Base-by-base conservation (phyloP, 2,888 invertebrate species). In the Archips xylosteana region DNA sequence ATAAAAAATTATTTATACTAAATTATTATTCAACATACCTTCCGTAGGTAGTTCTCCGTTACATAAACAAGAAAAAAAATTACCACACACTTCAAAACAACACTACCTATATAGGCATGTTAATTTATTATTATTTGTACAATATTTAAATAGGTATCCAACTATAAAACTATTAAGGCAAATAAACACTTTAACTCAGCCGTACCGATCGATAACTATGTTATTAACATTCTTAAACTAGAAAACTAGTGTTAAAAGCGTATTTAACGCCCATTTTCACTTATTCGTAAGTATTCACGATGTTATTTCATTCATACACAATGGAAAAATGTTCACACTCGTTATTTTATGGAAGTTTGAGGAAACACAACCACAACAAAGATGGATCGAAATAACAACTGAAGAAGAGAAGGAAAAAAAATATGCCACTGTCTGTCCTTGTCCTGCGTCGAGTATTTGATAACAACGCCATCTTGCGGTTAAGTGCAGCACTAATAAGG, bases 291-390 rank as follows among this genome's bases (percentile, higher is more conserved):
- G 15, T 8, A 47, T 34, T 32, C 34, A 13, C 5, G 23, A n/a
- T 34, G n/a, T 34, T 15, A 13, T 51, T 42, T 57, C 57, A 42
- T 67, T 67, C 23, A 65, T 3, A 42, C 8, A 23, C 51, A 23
- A 42, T n/a, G 36, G 39, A 42, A 57, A 67, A 57, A 13, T 42
- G 54, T 23, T 13, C 13, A 13, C 3, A 13, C 8, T n/a, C 54
- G 42, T 3, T 45, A 57, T 32, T 57, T 12, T 32, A 23, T 23
- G 51, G 51, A 1, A 36, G 39, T 12, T 15, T 59, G 57, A 1
- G 59, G 34, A 3, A n/a, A 69, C 76, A 79, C 78, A 75, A 78
- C 77, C 79, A 79, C 79, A 80, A 81, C 82, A 80, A 74, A 75
- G 64, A 71, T 71, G 76, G 74, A 74, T 34, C 71, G 64, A 75